Evolutionary conservation across 2,888 invertebrate genomes (phyloP).

Genomic region (Hydriomena furcata): DNA sequence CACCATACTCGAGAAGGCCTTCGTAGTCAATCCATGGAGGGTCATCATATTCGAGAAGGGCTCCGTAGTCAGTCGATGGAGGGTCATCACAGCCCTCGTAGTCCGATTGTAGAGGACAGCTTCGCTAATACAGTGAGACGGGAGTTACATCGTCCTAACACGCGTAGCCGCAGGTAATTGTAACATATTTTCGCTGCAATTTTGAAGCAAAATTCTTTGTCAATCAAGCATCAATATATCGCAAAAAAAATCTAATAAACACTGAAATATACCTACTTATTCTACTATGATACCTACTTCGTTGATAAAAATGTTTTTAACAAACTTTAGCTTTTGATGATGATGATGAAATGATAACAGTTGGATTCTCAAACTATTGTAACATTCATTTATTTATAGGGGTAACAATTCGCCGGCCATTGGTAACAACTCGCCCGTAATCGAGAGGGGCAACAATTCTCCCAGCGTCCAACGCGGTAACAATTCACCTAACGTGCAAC

Average conservation of each 20-base stretch:
- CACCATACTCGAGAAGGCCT: conserved; percentile 10
- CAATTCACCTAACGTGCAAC: not conserved
- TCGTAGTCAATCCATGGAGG: conserved; percentile 7
- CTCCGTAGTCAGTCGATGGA: conserved; percentile 17
- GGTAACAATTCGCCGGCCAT: conserved; percentile 12
- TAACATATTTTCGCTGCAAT: too few species aligned
- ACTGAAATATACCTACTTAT: too few species aligned
- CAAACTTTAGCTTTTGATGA: too few species aligned
- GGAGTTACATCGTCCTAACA: conserved; percentile 16
- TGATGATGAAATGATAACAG: too few species aligned
- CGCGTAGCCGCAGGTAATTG: conserved; percentile 23
- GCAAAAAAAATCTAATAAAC: too few species aligned
- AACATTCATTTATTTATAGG: conserved; percentile 6
- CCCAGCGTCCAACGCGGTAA: not conserved
- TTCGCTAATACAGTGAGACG: conserved; percentile 9
- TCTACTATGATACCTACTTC: too few species aligned
- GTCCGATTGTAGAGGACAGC: conserved; percentile 15
- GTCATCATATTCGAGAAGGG: conserved; percentile 11
- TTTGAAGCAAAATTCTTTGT: too few species aligned
- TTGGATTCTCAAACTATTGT: too few species aligned
- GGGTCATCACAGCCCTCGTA: conserved; percentile 10
- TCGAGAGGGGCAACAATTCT: not conserved
- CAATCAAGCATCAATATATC: too few species aligned
- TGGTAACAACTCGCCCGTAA: conserved; percentile 5
- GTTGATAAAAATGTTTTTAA: too few species aligned